Conservation (phyloP, 2,888 invertebrate species). For the Andrena dorsata region DNA sequence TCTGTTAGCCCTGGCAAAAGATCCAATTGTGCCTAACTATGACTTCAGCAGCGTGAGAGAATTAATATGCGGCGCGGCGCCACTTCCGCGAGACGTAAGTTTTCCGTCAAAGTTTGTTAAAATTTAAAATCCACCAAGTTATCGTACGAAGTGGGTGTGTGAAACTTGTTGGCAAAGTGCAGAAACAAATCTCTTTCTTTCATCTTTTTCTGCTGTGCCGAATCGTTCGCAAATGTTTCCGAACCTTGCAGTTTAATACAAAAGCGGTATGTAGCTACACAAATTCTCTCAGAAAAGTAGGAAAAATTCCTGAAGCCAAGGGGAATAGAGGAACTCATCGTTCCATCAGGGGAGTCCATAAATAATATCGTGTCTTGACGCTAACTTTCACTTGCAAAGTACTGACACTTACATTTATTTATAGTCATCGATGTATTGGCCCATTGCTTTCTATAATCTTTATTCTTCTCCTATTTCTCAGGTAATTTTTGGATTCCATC, state of each 20-base stretch:
- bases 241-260: neutral
- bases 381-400: no score
- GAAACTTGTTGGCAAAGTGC: conserved; percentile 38
- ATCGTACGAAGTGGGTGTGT: conserved; percentile 24
- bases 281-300: no score
- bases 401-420: no score
- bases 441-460: no score
- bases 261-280: no score
- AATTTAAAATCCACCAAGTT: conserved; percentile 34
- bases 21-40: conserved; percentile 84
- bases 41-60: conserved; percentile 84
- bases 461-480: neutral
- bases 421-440: no score
- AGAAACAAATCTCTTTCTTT: conserved; percentile 18
- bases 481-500: neutral
- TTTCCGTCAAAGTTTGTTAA: conserved; percentile 16
- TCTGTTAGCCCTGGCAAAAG: conserved; percentile 85
- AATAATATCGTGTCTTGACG: no score
- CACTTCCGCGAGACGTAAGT: conserved; percentile 83
- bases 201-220: neutral
- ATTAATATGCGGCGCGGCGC: conserved; percentile 85
- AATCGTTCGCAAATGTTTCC: neutral
- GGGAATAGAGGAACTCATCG: no score
- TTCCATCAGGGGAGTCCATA: no score
- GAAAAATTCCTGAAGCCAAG: no score